phyloP scores from a whole-genome alignment of 2,797 vertebrate species.

The Psittacula derbiana region DNA sequence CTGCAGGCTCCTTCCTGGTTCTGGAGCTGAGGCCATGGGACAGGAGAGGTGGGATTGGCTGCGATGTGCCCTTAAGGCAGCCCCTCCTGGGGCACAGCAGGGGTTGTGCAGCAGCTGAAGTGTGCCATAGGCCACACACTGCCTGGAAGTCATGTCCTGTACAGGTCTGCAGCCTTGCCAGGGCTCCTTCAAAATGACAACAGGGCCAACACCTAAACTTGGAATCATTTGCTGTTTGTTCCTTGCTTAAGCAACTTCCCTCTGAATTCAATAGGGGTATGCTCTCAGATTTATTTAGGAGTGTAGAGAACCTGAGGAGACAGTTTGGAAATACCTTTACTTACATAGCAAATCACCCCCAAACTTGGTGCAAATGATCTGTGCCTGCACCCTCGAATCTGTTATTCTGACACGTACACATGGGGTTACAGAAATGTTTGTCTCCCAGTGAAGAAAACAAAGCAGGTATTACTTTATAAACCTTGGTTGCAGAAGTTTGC shows the following conservation, averaged over 20 bases:
- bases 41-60: neutral
- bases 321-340: neutral
- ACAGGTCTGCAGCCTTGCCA: neutral
- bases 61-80: neutral
- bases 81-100: neutral
- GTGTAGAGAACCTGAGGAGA: neutral
- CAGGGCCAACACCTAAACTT: neutral
- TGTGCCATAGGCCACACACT: accelerated
- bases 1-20: neutral
- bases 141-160: accelerated
- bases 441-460: neutral
- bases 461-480: neutral
- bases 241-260: neutral
- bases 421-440: neutral
- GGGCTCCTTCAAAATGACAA: accelerated
- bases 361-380: neutral
- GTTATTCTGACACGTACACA: neutral
- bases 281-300: neutral
- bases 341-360: neutral
- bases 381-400: neutral
- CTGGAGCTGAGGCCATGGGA: neutral
- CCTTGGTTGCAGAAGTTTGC: neutral
- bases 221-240: neutral
- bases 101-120: neutral
- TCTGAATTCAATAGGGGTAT: neutral